Percentiles rank a stretch among this genome's conserved stretches.
Conservation (phyloP, 2,113 vertebrate species). For the Pachypanchax playfairii region DNA sequence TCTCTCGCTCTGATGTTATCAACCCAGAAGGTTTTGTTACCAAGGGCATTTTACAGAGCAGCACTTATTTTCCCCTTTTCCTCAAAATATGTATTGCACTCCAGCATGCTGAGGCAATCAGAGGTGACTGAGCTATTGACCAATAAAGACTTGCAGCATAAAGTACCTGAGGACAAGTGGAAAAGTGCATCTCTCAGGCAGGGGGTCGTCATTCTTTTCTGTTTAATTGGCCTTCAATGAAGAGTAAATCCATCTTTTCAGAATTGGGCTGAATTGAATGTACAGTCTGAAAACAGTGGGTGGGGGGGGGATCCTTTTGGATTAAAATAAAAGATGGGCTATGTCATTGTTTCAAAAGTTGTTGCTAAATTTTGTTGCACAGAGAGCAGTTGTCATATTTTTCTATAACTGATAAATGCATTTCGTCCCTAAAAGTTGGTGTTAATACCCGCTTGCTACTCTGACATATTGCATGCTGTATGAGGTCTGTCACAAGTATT, state of each 20-base stretch:
- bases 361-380: neutral
- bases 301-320: conserved; percentile 3
- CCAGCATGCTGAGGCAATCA: conserved; percentile 14
- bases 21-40: conserved; percentile 63
- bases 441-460: neutral
- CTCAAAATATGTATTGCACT: conserved; percentile 42
- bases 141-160: conserved; percentile 37
- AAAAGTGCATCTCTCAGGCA: neutral
- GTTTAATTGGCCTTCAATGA: conserved; percentile 42
- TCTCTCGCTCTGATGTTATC: conserved; percentile 36
- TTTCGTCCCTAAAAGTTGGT: conserved; percentile 20
- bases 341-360: conserved; percentile 1
- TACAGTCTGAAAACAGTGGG: neutral
- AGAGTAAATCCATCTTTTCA: conserved; percentile 30
- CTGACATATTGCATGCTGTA: conserved; percentile 22
- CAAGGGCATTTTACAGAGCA: conserved; percentile 59
- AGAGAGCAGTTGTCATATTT: conserved; percentile 16
- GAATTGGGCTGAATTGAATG: neutral
- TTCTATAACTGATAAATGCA: conserved; percentile 8
- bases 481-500: conserved; percentile 22
- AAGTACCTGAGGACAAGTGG: conserved; percentile 25
- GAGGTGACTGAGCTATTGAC: conserved; percentile 27
- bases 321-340: conserved; percentile 5
- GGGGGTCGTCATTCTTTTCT: conserved; percentile 16
- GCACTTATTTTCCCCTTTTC: conserved; percentile 32